Percentiles rank a stretch among this genome's conserved stretches.
Conservation (phyloP, 1,140 invertebrate genomes). For the Bombus impatiens region DNA sequence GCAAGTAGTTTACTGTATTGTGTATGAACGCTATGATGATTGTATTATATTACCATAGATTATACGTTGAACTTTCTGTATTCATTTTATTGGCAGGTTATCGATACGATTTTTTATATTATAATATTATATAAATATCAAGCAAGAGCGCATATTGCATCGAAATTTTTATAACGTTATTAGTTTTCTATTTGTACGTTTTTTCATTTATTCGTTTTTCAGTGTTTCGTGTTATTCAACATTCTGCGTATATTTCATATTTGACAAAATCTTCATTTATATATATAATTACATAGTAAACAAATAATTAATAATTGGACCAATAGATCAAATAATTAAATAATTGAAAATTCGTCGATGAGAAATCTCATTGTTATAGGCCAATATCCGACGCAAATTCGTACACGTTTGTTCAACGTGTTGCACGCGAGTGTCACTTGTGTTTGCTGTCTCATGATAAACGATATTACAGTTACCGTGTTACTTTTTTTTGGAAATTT, state of each 20-base stretch:
- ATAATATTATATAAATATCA: no score
- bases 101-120: no score
- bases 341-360: neutral
- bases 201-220: neutral
- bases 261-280: no score
- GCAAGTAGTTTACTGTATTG: neutral
- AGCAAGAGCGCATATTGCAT: no score
- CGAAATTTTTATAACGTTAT: no score
- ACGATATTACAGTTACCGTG: neutral
- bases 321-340: neutral
- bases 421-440: neutral
- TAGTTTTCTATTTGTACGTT: neutral
- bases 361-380: neutral
- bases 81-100: no score
- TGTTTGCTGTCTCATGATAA: neutral
- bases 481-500: neutral
- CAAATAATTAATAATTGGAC: neutral
- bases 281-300: neutral
- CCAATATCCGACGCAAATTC: neutral
- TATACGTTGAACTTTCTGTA: no score
- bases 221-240: neutral
- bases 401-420: neutral
- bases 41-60: no score
- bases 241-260: neutral
- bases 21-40: neutral